phyloP scores from a whole-genome alignment of 1,140 invertebrate genomes.

The Pectinophora gossypiella region DNA sequence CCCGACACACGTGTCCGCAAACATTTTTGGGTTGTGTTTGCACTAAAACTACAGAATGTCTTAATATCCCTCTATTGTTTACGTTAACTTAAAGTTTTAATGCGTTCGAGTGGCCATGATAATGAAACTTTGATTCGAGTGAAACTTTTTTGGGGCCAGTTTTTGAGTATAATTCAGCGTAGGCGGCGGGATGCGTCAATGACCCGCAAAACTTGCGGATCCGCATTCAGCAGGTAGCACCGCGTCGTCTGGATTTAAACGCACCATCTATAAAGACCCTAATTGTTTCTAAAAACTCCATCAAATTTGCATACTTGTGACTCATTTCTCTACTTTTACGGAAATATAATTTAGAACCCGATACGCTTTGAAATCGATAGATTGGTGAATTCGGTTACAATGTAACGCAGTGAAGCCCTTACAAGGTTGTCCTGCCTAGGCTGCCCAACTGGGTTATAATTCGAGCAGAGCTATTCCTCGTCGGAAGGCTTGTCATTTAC shows the following conservation, averaged over 20 bases:
- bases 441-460: conserved; percentile 32
- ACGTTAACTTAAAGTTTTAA: conserved; percentile 4
- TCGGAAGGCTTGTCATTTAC: conserved; percentile 69
- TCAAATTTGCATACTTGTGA: conserved; percentile 15
- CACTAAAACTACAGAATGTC: conserved; percentile 25
- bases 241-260: conserved; percentile 25
- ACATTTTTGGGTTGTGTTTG: conserved; percentile 50
- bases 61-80: conserved; percentile 14
- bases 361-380: not conserved
- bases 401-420: not conserved
- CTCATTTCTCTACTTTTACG: not conserved
- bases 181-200: conserved; percentile 68
- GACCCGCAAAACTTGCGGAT: conserved; percentile 69
- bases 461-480: conserved; percentile 53
- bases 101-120: conserved; percentile 6
- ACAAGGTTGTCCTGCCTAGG: not conserved
- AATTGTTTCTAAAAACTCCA: conserved; percentile 31
- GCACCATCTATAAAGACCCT: conserved; percentile 11
- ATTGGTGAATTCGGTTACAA: not conserved
- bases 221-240: conserved; percentile 65
- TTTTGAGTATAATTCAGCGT: conserved; percentile 50
- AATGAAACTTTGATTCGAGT: conserved; percentile 9
- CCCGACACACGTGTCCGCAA: conserved; percentile 48
- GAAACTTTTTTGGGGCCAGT: conserved; percentile 32
- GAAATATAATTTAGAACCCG: not conserved